Percentiles rank a stretch among this genome's conserved stretches.
phyloP scores from a whole-genome alignment of 2,113 vertebrate genomes.

The Pollachius pollachius region DNA sequence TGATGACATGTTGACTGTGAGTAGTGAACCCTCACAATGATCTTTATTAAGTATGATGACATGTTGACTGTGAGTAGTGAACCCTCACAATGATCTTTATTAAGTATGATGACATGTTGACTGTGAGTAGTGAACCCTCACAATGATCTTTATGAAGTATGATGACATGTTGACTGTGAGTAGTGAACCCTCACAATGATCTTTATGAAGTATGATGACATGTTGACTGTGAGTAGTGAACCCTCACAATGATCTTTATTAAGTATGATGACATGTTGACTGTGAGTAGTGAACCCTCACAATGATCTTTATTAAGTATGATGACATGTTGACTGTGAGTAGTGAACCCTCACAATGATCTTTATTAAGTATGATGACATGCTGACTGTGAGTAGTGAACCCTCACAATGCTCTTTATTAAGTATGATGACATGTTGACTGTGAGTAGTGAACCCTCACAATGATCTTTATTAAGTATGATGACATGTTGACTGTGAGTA shows the following conservation, averaged over 20 bases:
- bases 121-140: slow-evolving; percentile 71
- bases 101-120: slow-evolving; percentile 82
- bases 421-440: background rate
- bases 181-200: slow-evolving; percentile 1
- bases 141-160: background rate
- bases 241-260: background rate
- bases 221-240: slow-evolving; percentile 85
- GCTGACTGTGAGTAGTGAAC: slow-evolving; percentile 82
- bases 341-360: background rate
- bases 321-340: slow-evolving; percentile 93
- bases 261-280: slow-evolving; percentile 84
- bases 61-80: slow-evolving; percentile 88
- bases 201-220: slow-evolving; percentile 95
- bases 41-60: slow-evolving; percentile 54
- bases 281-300: slow-evolving; percentile 66
- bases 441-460: slow-evolving; percentile 2
- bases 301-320: background rate
- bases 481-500: slow-evolving; percentile 93
- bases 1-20: slow-evolving; percentile 91
- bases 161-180: background rate
- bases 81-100: background rate
- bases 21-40: slow-evolving; percentile 28
- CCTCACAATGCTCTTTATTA: background rate
- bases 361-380: slow-evolving; percentile 72
- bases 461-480: slow-evolving; percentile 79